A percentile compares a stretch with the other conserved stretches of the same genome.
Conservation (phyloP, 2,888 invertebrate species). For the Amiota communis region DNA sequence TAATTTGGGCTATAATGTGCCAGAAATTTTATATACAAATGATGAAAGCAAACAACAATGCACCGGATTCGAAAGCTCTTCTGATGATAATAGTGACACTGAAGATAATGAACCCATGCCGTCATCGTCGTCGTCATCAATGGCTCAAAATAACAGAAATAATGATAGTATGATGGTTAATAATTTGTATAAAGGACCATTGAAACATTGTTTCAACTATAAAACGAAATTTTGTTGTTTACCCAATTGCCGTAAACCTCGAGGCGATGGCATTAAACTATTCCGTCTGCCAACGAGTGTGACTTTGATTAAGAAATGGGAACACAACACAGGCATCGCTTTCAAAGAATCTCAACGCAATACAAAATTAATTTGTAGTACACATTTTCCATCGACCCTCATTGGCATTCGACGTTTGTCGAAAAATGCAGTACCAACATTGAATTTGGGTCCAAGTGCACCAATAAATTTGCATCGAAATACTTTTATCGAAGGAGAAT, state of each 20-base stretch:
- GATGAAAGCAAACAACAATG: slow-evolving; percentile 46
- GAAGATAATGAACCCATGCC: slow-evolving; percentile 34
- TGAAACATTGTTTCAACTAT: slow-evolving; percentile 33
- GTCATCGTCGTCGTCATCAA: slow-evolving; percentile 35
- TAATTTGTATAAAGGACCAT: slow-evolving; percentile 13
- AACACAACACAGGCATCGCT: slow-evolving; percentile 55
- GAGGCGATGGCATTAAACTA: slow-evolving; percentile 63
- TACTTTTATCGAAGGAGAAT: background rate
- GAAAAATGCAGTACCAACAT: slow-evolving; percentile 63
- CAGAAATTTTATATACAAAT: slow-evolving; percentile 49
- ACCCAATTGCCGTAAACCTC: slow-evolving; percentile 64
- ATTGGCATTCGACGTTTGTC: slow-evolving; percentile 64
- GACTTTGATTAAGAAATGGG: slow-evolving; percentile 51
- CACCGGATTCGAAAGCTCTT: slow-evolving; percentile 44
- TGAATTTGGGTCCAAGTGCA: slow-evolving; percentile 52
- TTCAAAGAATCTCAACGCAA: slow-evolving; percentile 57
- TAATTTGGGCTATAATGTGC: slow-evolving; percentile 59
- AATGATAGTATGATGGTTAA: slow-evolving; percentile 3
- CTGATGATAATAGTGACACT: slow-evolving; percentile 32
- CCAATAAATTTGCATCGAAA: slow-evolving; percentile 27
- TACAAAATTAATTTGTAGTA: slow-evolving; percentile 57
- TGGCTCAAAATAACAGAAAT: background rate
- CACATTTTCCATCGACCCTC: slow-evolving; percentile 56
- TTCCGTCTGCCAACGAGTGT: slow-evolving; percentile 62
- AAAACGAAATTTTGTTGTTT: slow-evolving; percentile 62